Percentiles rank a stretch among this genome's conserved stretches.
Evolutionary conservation across 2,888 invertebrate genomes (phyloP).

Genomic region (Lepidonotus clava): DNA sequence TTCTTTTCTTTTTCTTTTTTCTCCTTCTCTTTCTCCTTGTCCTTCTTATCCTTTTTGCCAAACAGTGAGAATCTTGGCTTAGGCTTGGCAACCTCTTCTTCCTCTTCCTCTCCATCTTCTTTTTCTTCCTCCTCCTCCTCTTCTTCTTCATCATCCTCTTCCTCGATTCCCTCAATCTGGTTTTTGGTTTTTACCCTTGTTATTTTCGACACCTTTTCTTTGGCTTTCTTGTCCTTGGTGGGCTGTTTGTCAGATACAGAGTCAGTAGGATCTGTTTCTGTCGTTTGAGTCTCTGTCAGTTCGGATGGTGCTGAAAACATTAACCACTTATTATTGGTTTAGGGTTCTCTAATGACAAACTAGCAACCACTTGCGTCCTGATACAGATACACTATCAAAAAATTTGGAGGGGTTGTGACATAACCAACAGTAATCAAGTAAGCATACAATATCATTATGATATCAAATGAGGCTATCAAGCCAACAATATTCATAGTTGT

Average conservation of each 20-base stretch:
- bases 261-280: slow-evolving; percentile 16
- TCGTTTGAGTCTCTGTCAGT: slow-evolving; percentile 6
- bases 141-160: slow-evolving; percentile 49
- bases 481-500: too few species aligned
- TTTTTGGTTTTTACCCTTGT: neutral
- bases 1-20: slow-evolving; percentile 9
- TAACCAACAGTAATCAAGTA: too few species aligned
- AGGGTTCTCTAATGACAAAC: too few species aligned
- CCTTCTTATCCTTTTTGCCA: neutral
- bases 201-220: neutral
- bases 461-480: too few species aligned
- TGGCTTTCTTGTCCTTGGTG: neutral
- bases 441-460: too few species aligned
- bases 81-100: slow-evolving; percentile 1
- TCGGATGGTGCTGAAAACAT: slow-evolving; percentile 33
- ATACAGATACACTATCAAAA: too few species aligned
- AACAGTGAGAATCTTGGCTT: neutral
- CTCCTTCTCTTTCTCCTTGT: slow-evolving; percentile 18
- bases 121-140: slow-evolving; percentile 58
- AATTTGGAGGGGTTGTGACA: too few species aligned
- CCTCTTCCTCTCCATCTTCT: slow-evolving; percentile 34
- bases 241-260: neutral
- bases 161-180: neutral
- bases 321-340: neutral
- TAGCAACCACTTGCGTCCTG: too few species aligned